Percentiles rank a stretch among this genome's conserved stretches.
These are phyloP conservation scores for Pasiphila rectangulata DNA, from an alignment of 2,888 invertebrate species.

Conservation along the genomic window DNA sequence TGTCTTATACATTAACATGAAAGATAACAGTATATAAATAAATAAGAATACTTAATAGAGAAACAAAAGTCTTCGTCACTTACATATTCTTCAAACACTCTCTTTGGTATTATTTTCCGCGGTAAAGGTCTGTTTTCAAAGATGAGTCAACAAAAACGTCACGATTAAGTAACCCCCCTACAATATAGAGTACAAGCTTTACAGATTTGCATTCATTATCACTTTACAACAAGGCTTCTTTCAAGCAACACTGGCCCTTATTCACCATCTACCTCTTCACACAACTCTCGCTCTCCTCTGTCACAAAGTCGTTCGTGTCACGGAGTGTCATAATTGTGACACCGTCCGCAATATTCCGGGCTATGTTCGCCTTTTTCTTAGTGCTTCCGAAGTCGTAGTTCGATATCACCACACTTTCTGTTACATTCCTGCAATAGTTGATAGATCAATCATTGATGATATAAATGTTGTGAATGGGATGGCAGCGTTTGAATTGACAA, in stretches of 20 bases:
- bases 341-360: conserved; percentile 64
- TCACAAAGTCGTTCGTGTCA: conserved; percentile 61
- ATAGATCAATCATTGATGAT: conserved; percentile 56
- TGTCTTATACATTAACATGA: too few species aligned
- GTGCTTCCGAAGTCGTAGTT: conserved; percentile 75
- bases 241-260: not conserved
- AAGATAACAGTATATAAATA: too few species aligned
- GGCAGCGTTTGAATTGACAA: not conserved
- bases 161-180: too few species aligned
- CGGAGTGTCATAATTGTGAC: conserved; percentile 70
- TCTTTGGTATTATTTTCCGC: too few species aligned
- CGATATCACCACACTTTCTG: conserved; percentile 76
- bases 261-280: conserved; percentile 55
- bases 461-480: conserved; percentile 13
- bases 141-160: too few species aligned
- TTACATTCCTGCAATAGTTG: conserved; percentile 69
- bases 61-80: not conserved
- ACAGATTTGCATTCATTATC: too few species aligned
- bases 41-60: not conserved
- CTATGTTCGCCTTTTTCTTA: conserved; percentile 72
- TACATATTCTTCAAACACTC: too few species aligned
- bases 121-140: too few species aligned
- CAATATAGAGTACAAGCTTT: too few species aligned
- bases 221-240: too few species aligned
- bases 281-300: conserved; percentile 61